Evolutionary conservation across 2,797 vertebrate species (phyloP), one percentile per base, ranked within the genome.

Genomic region (Ibycter americanus): DNA sequence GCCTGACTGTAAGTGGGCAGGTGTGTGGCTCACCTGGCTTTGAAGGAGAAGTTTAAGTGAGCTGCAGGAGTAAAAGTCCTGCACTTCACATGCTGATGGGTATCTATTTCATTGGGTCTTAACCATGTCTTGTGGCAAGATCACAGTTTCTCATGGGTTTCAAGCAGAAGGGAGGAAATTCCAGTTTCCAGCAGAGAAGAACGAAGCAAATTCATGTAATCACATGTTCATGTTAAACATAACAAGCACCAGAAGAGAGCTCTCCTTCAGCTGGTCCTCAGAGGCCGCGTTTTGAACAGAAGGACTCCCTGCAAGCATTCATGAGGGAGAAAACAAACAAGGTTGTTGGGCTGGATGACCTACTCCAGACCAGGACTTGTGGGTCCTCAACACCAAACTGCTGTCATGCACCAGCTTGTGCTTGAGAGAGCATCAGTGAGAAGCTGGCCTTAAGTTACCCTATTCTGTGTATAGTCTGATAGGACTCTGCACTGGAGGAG

Each of bases 161-260:
- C 81, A 66, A 89, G 72, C 32, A 94, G 66, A 83, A 90, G 78
- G 52, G 71, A 96, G 83, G 67, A 94, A 93, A 95, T 87, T 84
- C 40, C 77, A 82, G 78, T 85, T 96, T 90, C 83, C 78, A 96
- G 55, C 83, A 80, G 70, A 82, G 95, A 89, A 70, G 51, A 93
- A 90, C 1, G 18, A 95, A 94, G 23, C 38, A 83, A 93, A 67
- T 77, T 77, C 29, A 73, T 92, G 71, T 83, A 90, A 90, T 95
- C 78, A 55, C 67, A 80, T 15, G 87, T 52, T 94, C 63, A 73
- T 1, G 2, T 72, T 79, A 82, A 87, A 71, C 15, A 32, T 59
- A 95, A 89, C 77, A 84, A 91, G 71, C 59, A 82, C n/a, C 78
- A 80, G 67, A 87, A 95, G 88, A 84, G 59, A 92, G 44, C 55